phyloP scores from a whole-genome alignment of 2,888 invertebrate species.

The Tenthredo livida region DNA sequence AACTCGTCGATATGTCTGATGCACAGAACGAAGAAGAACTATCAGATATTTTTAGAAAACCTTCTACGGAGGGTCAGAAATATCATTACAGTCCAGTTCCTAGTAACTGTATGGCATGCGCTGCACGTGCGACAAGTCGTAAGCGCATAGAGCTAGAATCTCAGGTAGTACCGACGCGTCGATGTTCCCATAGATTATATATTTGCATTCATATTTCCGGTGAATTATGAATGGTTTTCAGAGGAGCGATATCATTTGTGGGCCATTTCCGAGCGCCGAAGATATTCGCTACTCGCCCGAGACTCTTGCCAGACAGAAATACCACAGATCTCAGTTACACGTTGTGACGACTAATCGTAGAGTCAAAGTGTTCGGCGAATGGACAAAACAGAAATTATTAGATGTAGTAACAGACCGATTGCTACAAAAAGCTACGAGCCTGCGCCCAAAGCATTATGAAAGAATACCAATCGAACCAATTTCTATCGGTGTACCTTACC shows the following conservation, averaged over 20 bases:
- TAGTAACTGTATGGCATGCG: constrained; percentile 40
- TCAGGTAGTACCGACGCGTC: constrained; percentile 8
- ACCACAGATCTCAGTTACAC: constrained; percentile 25
- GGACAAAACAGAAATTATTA: constrained; percentile 47
- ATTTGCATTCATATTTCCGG: neutral
- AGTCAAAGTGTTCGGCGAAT: constrained; percentile 50
- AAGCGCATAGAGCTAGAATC: constrained; percentile 19
- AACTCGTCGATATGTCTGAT: neutral
- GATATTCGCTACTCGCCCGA: constrained; percentile 11
- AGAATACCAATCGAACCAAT: constrained; percentile 31
- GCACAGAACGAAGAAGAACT: neutral
- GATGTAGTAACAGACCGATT: constrained; percentile 40
- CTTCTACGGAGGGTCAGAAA: neutral
- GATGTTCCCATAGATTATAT: neutral
- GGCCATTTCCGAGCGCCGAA: constrained; percentile 28
- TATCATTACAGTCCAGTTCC: constrained; percentile 45
- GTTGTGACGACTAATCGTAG: constrained; percentile 37
- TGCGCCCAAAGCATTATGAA: neutral
- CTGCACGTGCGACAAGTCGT: constrained; percentile 24
- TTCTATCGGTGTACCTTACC: constrained; percentile 37
- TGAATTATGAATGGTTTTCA: neutral
- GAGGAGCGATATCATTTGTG: constrained; percentile 24
- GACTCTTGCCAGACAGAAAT: neutral
- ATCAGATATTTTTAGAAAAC: neutral
- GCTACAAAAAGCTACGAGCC: constrained; percentile 11